Evolutionary conservation across 2,888 invertebrate genomes (phyloP).

Genomic region (Drosophila dives): DNA sequence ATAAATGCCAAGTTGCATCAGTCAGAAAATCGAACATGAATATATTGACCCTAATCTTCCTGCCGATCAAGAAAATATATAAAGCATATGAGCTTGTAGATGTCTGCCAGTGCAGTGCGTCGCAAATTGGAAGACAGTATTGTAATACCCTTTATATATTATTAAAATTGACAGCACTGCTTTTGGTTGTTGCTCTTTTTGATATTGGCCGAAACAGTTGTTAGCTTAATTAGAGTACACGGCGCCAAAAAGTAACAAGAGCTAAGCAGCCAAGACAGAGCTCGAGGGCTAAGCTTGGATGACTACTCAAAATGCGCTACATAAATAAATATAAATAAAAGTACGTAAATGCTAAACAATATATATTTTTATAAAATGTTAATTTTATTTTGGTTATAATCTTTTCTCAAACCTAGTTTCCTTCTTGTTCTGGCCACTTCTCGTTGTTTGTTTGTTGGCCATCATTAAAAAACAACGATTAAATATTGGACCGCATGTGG

Average conservation of each 20-base stretch:
- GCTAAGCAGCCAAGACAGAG: conserved; percentile 29
- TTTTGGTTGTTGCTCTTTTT: conserved; percentile 40
- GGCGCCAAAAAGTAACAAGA: conserved; percentile 44
- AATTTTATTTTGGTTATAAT: neutral
- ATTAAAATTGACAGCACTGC: conserved; percentile 44
- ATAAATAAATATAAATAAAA: neutral
- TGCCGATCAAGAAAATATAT: no score
- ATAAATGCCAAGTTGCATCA: neutral
- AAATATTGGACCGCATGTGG: conserved; percentile 12
- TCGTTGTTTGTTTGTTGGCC: neutral
- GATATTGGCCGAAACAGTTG: conserved; percentile 55
- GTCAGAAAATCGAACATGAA: neutral
- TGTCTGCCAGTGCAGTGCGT: neutral
- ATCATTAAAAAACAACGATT: conserved; percentile 15
- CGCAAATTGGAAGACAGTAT: neutral
- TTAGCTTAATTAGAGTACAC: conserved; percentile 74
- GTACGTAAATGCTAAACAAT: neutral
- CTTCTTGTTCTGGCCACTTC: neutral
- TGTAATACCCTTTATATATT: neutral
- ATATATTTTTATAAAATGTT: neutral
- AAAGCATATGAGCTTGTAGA: neutral
- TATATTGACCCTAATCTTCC: neutral
- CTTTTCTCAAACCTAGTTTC: neutral
- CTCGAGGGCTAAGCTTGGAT: conserved; percentile 14
- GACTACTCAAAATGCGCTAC: conserved; percentile 12